Evolutionary conservation across 2,113 vertebrate genomes (phyloP).

Genomic region (Otis tarda): DNA sequence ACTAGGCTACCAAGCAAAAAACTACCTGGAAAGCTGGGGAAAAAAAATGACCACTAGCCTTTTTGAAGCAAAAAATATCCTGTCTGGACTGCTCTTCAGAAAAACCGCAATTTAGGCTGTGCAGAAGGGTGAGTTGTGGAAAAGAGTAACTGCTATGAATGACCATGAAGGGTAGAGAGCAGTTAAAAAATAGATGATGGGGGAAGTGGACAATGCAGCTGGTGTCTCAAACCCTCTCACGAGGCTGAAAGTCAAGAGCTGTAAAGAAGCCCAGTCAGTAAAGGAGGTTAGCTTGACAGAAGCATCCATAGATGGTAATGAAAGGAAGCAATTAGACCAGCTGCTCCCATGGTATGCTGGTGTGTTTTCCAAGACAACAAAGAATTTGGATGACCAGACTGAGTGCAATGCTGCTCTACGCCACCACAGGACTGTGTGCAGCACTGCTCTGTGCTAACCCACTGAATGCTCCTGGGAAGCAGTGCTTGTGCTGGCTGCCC

Average conservation of each 20-base stretch:
- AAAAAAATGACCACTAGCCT: not conserved
- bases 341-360: not conserved
- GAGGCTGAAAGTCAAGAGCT: slow-evolving; percentile 29
- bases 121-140: not conserved
- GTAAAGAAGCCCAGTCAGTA: slow-evolving; percentile 13
- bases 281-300: slow-evolving; percentile 49
- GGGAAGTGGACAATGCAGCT: not conserved
- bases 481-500: not conserved
- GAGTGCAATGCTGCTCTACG: not conserved
- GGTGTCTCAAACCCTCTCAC: not conserved
- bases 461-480: not conserved
- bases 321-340: slow-evolving; percentile 54
- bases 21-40: not conserved
- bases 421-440: not conserved
- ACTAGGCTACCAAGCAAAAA: not conserved
- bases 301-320: slow-evolving; percentile 60
- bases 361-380: slow-evolving; percentile 41
- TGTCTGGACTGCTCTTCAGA: not conserved
- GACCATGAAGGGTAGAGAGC: not conserved
- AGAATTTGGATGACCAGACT: slow-evolving; percentile 1
- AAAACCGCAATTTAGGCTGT: not conserved
- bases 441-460: not conserved
- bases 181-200: not conserved
- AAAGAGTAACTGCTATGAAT: not conserved
- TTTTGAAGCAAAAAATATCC: not conserved